These are phyloP conservation scores for Cantharis rufa DNA, from an alignment of 2,888 invertebrate species.

Conservation along the genomic window DNA sequence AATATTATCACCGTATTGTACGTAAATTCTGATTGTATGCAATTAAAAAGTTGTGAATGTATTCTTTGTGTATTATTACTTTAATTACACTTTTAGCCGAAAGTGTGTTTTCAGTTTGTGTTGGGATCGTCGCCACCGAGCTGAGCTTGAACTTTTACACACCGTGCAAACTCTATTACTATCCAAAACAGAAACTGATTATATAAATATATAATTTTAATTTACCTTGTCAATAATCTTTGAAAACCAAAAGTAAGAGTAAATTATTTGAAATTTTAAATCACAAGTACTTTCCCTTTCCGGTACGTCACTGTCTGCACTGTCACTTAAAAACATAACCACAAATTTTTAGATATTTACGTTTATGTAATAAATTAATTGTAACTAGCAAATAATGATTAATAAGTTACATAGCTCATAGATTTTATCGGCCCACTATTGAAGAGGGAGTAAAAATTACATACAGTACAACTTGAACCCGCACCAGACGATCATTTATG, in stretches of 20 bases:
- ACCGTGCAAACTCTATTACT: no score
- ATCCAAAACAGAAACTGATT: no score
- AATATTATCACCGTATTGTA: slow-evolving; percentile 15
- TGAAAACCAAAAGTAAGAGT: no score
- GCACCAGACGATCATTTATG: not conserved
- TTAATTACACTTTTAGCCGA: no score
- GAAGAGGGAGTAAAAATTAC: not conserved
- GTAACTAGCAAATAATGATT: not conserved
- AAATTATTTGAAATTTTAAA: not conserved
- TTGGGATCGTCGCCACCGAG: no score
- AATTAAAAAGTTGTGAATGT: slow-evolving; percentile 32
- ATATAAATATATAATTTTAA: no score
- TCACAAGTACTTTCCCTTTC: not conserved
- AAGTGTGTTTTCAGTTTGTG: no score
- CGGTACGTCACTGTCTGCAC: not conserved
- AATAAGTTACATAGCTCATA: not conserved
- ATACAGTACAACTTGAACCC: not conserved
- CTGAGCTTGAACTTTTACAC: no score
- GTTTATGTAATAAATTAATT: not conserved
- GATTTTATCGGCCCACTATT: not conserved
- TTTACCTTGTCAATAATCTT: no score
- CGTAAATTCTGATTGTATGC: slow-evolving; percentile 25
- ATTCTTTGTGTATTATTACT: slow-evolving; percentile 1
- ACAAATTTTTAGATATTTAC: not conserved
- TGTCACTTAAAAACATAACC: not conserved